Base-by-base conservation (phyloP, 2,113 vertebrate genomes). In the Amphiprion ocellaris region DNA sequence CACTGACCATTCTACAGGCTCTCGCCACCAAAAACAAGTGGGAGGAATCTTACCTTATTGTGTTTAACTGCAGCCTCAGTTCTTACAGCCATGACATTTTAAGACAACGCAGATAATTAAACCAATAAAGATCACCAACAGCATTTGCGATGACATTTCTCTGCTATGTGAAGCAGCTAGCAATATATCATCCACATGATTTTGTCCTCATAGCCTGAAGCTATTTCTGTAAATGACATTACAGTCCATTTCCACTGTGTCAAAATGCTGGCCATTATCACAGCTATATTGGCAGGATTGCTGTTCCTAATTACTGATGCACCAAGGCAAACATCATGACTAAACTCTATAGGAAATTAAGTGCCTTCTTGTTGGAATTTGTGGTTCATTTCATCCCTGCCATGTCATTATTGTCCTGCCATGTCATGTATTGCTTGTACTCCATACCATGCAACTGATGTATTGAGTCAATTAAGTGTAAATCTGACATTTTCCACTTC, bases 101-200 rank as follows among this genome's bases (percentile, higher is more conserved):
- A 74, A 74, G 47, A 87, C 44, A 74, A 62, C 55, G 52, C 33
- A 59, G 64, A 86, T 74, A 82, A 87, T 84, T 72, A 75, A 23
- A 73, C 23, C 17, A 62, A 82, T 60, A 61, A 71, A 72, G 49
- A 69, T 74, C 79, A 76, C 28, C 28, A 72, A 19, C 69, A 73
- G 55, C 62, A 67, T 60, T 74, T 53, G 46, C 58, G 17, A 8
- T 75, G 79, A 77, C 84, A 89, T 77, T 65, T 85, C 70, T 69
- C 67, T 76, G 46, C 30, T 30, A 21, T 28, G 41, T 46, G 49
- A 59, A 67, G 54, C 28, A 49, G 9, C 28, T 54, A 55, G 69
- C 15, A 73, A 47, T 14, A 71, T 19, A 64, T 62, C 39, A 69
- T 49, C 44, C 69, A 50, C 56, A 55, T 41, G 39, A 65, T 54